These are phyloP conservation scores for Bolinopsis microptera DNA, from an alignment of 37 sponge, comb jelly and placozoan species.

Conservation along the genomic window DNA sequence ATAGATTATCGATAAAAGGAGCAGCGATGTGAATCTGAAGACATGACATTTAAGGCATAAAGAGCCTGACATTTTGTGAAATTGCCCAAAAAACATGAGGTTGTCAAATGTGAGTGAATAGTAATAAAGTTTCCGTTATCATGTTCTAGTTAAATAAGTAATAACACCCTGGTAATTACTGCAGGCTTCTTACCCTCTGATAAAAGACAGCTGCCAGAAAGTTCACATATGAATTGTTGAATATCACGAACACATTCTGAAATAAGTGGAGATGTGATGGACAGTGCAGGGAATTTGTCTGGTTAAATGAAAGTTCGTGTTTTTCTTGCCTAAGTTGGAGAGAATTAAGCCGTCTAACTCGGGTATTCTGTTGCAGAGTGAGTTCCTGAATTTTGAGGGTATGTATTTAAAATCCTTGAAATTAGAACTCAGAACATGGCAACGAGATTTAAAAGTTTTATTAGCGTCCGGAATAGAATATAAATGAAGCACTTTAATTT, in stretches of 20 bases:
- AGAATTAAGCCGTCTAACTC: too few relatives aligned
- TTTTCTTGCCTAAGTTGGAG: too few relatives aligned
- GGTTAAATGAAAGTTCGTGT: too few relatives aligned
- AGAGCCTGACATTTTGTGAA: neutral
- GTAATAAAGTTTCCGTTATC: neutral
- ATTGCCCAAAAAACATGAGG: neutral
- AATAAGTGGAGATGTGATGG: too few relatives aligned
- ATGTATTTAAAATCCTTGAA: too few relatives aligned
- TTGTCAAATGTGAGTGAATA: neutral
- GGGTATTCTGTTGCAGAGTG: too few relatives aligned
- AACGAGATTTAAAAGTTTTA: too few relatives aligned
- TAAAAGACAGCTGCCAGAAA: neutral
- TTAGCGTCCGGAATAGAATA: too few relatives aligned
- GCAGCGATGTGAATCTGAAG: neutral
- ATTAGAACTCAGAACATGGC: too few relatives aligned
- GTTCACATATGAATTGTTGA: neutral
- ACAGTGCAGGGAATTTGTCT: too few relatives aligned
- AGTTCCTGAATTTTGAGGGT: too few relatives aligned
- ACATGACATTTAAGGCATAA: neutral
- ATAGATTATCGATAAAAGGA: neutral
- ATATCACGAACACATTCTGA: neutral
- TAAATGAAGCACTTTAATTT: too few relatives aligned
- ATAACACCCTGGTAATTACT: neutral
- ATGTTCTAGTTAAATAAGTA: neutral
- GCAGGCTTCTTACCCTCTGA: neutral